Conservation (phyloP, 2,113 vertebrate species). For the Epinephelus lanceolatus region DNA sequence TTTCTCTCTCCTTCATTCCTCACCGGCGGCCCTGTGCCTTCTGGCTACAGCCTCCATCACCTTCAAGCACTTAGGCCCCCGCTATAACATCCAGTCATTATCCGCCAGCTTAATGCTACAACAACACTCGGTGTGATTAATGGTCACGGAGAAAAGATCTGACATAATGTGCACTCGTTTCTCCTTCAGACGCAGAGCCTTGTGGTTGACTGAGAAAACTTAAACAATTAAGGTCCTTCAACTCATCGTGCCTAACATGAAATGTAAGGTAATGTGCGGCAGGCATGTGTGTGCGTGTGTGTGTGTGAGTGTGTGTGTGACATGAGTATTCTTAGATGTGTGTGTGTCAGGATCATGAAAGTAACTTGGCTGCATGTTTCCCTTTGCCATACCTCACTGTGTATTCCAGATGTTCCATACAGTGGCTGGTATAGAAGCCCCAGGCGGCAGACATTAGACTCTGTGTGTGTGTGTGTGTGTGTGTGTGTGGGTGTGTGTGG, state of each 20-base stretch:
- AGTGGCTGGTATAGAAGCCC: constrained; percentile 76
- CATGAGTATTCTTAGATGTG: not conserved
- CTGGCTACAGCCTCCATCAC: constrained; percentile 17
- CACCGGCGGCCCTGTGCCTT: not conserved
- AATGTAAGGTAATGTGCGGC: not conserved
- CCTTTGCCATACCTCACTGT: constrained; percentile 52
- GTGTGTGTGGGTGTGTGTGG: not conserved
- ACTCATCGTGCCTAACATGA: constrained; percentile 14
- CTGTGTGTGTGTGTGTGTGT: not conserved
- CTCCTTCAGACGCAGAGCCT: constrained; percentile 27
- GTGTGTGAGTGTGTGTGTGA: not conserved
- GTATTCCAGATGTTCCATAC: constrained; percentile 85
- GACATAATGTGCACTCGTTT: constrained; percentile 48
- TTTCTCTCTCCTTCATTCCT: constrained; percentile 14
- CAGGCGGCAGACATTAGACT: not conserved
- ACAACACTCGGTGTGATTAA: constrained; percentile 65
- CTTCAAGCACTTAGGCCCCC: constrained; percentile 28
- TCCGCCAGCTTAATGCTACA: constrained; percentile 47
- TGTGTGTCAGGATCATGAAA: constrained; percentile 38
- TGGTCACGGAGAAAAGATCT: constrained; percentile 20
- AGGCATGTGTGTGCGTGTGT: not conserved
- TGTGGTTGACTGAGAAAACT: constrained; percentile 37
- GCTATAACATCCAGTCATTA: constrained; percentile 51
- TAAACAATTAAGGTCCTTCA: constrained; percentile 53
- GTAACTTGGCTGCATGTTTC: constrained; percentile 40